A percentile compares a stretch with the other conserved stretches of the same genome.
phyloP scores from a whole-genome alignment of 2,888 invertebrate species.

The Nomada flava region DNA sequence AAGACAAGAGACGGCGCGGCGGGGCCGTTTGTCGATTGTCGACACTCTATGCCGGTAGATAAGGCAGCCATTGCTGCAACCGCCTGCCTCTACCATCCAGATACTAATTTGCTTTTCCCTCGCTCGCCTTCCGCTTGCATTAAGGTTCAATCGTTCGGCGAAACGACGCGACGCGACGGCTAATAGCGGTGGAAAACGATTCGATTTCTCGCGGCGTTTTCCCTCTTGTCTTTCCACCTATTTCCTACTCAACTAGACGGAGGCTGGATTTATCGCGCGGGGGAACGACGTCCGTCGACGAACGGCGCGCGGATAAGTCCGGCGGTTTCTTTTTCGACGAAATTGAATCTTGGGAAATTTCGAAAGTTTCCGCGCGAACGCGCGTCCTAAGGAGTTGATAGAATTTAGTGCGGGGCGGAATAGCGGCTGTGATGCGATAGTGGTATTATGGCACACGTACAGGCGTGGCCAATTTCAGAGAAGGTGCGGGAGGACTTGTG shows the following conservation, averaged over 20 bases:
- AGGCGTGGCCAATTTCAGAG: no score
- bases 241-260: not conserved
- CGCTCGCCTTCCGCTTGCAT: slow-evolving; percentile 41
- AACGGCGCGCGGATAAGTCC: slow-evolving; percentile 3
- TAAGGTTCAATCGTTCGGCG: slow-evolving; percentile 58
- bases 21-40: slow-evolving; percentile 24
- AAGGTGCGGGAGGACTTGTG: no score
- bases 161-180: slow-evolving; percentile 43
- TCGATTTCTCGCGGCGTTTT: slow-evolving; percentile 50
- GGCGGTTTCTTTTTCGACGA: slow-evolving; percentile 16
- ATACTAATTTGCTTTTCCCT: slow-evolving; percentile 56
- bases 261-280: slow-evolving; percentile 40
- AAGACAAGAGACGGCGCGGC: slow-evolving; percentile 20
- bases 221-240: slow-evolving; percentile 16
- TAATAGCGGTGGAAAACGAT: slow-evolving; percentile 58
- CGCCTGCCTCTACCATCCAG: slow-evolving; percentile 13
- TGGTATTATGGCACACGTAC: not conserved
- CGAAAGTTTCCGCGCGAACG: not conserved
- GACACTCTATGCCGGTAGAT: slow-evolving; percentile 32
- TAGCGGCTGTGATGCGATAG: not conserved
- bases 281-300: slow-evolving; percentile 32
- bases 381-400: not conserved
- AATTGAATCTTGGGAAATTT: slow-evolving; percentile 41
- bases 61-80: slow-evolving; percentile 36
- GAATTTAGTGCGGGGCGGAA: not conserved